Evolutionary conservation across 2,888 invertebrate species (phyloP).

Genomic region (Chaetogeoica ovagalla): DNA sequence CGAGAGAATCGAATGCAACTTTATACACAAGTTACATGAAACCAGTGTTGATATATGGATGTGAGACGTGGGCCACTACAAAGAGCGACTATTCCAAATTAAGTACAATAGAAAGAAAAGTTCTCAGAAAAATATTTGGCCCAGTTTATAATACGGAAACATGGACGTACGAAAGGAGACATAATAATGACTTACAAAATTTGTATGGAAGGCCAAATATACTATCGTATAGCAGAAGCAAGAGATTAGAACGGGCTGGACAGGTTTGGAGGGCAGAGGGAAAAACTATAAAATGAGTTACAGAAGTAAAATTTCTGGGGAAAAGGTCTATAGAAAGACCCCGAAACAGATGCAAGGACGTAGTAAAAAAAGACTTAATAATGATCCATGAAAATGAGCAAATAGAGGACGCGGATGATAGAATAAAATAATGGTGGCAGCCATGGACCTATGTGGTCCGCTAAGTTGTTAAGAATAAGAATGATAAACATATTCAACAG

Average conservation of each 20-base stretch:
- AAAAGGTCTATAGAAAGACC: neutral
- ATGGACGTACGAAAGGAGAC: too few relatives aligned
- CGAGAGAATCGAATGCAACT: too few relatives aligned
- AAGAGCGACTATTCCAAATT: too few relatives aligned
- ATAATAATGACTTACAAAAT: too few relatives aligned
- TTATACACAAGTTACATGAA: neutral
- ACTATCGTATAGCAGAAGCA: neutral
- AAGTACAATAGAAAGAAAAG: too few relatives aligned
- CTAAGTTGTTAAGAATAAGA: neutral
- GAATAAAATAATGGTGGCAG: neutral
- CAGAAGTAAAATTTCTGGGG: neutral
- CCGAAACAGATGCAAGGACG: neutral
- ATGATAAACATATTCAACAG: too few relatives aligned
- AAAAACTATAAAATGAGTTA: neutral
- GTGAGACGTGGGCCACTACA: too few relatives aligned
- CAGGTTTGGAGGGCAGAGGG: neutral
- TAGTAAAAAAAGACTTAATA: neutral
- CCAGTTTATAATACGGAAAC: too few relatives aligned
- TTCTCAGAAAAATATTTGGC: too few relatives aligned
- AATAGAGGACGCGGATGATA: neutral
- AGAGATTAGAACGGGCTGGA: neutral
- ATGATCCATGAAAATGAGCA: too few relatives aligned
- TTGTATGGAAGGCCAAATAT: too few relatives aligned
- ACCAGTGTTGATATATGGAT: too few relatives aligned
- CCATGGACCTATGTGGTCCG: neutral